A percentile compares a stretch with the other conserved stretches of the same genome.
These are phyloP conservation scores for Agonopterix arenella DNA, from an alignment of 2,888 invertebrate genomes.

Conservation along the genomic window DNA sequence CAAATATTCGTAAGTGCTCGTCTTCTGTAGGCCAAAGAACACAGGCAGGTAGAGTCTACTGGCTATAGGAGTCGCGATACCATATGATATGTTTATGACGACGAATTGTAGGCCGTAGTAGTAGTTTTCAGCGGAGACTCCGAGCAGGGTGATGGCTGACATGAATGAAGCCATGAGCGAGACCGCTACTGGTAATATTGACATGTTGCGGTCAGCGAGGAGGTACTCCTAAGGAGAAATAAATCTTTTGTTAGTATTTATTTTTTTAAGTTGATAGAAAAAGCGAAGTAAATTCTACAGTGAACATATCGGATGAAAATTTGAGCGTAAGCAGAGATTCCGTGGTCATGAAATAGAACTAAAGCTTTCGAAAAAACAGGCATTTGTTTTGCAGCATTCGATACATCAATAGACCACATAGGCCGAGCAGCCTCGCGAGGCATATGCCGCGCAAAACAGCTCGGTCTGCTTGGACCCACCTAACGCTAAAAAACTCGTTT, in stretches of 20 bases:
- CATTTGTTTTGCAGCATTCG: too few relatives aligned
- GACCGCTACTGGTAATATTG: conserved; percentile 87
- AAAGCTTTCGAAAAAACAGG: too few relatives aligned
- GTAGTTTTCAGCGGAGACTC: conserved; percentile 92
- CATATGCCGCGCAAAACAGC: too few relatives aligned
- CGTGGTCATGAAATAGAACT: too few relatives aligned
- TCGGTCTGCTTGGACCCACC: too few relatives aligned
- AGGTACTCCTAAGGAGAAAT: conserved; percentile 82
- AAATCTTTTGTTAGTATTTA: not conserved
- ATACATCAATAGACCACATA: too few relatives aligned
- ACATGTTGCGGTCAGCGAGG: conserved; percentile 88
- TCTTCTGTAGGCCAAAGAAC: conserved; percentile 87
- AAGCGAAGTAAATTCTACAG: not conserved
- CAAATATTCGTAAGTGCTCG: conserved; percentile 96
- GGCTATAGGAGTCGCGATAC: conserved; percentile 85
- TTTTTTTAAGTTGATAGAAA: not conserved
- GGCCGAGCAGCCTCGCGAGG: too few relatives aligned
- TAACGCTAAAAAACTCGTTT: too few relatives aligned
- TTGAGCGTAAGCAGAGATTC: too few relatives aligned
- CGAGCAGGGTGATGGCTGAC: conserved; percentile 93
- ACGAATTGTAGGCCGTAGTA: conserved; percentile 88
- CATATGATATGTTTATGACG: conserved; percentile 85
- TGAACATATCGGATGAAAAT: too few relatives aligned
- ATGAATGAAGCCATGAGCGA: conserved; percentile 96
- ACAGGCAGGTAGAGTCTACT: conserved; percentile 89